Conservation (phyloP, 2,113 vertebrate species). For the Micronycteris hirsuta region DNA sequence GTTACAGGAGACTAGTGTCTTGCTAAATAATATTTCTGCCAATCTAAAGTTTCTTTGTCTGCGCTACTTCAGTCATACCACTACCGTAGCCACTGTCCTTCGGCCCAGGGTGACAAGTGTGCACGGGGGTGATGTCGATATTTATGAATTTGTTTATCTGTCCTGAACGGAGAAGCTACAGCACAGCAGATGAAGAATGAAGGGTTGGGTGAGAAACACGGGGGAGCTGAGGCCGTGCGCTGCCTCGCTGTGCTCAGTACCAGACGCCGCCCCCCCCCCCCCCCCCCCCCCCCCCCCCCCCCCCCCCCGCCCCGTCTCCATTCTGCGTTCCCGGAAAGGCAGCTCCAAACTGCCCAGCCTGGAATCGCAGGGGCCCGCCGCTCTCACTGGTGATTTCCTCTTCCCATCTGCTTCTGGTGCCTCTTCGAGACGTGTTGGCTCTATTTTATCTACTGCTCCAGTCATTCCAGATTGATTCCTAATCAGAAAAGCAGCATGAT, state of each 20-base stretch:
- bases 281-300: too few relatives aligned
- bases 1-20: too few relatives aligned
- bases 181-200: fast-evolving
- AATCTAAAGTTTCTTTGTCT: too few relatives aligned
- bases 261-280: fast-evolving
- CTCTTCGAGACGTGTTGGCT: not conserved
- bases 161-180: not conserved
- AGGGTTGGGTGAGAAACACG: too few relatives aligned
- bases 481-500: constrained; percentile 7
- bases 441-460: not conserved
- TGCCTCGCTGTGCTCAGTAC: not conserved
- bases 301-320: too few relatives aligned
- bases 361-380: not conserved
- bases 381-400: not conserved
- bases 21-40: too few relatives aligned
- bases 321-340: not conserved
- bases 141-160: not conserved
- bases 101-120: not conserved
- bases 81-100: not conserved
- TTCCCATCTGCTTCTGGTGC: not conserved
- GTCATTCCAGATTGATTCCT: not conserved
- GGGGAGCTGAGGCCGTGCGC: fast-evolving
- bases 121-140: not conserved
- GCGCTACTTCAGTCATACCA: fast-evolving
- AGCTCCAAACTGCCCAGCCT: not conserved